A percentile compares a stretch with the other conserved stretches of the same genome.
These are phyloP conservation scores for Apodemus speciosus DNA, from an alignment of 2,113 vertebrate species.

Conservation along the genomic window DNA sequence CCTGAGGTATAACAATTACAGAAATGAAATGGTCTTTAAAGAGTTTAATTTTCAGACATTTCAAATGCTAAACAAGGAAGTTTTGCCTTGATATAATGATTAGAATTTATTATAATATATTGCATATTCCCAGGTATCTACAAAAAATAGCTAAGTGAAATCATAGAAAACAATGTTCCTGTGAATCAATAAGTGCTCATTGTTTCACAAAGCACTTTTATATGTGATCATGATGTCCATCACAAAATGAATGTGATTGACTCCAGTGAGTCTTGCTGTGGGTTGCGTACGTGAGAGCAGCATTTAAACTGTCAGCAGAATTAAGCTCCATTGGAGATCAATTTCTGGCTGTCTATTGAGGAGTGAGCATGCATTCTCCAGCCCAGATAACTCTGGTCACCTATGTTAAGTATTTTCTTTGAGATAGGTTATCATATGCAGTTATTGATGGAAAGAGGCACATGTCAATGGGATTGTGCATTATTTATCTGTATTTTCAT, in stretches of 20 bases:
- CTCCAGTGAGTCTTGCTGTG: background rate
- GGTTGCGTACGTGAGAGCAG: background rate
- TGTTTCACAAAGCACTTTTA: background rate
- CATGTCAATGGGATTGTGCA: background rate
- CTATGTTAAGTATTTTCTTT: background rate
- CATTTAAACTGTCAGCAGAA: background rate
- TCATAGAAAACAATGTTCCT: background rate
- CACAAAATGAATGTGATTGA: background rate
- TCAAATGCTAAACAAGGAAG: background rate
- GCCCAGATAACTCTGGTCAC: background rate
- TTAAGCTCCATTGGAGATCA: background rate
- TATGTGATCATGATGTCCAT: background rate
- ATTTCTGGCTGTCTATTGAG: background rate
- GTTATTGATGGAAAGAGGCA: background rate
- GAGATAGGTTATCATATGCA: background rate
- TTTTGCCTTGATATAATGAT: background rate
- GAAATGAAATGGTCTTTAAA: background rate
- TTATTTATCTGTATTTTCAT: background rate
- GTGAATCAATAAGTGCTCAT: background rate
- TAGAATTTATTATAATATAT: background rate
- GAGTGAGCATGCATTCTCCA: background rate
- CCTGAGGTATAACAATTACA: background rate
- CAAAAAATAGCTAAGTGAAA: background rate
- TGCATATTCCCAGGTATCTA: background rate
- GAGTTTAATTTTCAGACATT: background rate